A percentile compares a stretch with the other conserved stretches of the same genome.
These are phyloP conservation scores for Crenuchus spilurus DNA, from an alignment of 2,797 vertebrate species.

Conservation along the genomic window DNA sequence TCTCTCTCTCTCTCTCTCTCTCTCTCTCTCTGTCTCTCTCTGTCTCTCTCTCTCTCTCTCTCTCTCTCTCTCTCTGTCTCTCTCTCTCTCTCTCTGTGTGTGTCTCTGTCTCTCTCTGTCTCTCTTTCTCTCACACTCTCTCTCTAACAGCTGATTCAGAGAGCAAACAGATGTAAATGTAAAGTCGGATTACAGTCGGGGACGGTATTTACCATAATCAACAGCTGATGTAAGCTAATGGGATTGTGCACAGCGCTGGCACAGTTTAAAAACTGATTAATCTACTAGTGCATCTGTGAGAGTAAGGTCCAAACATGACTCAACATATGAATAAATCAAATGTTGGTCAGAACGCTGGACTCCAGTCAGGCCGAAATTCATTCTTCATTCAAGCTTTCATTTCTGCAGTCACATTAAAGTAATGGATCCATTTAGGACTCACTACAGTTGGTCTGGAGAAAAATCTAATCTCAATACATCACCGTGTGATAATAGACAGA, in stretches of 20 bases:
- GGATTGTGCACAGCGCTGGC: slow-evolving; percentile 56
- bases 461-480: background rate
- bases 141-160: slow-evolving; percentile 41
- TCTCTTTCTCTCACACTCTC: slow-evolving; percentile 27
- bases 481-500: background rate
- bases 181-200: slow-evolving; percentile 65
- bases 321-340: slow-evolving; percentile 32
- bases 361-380: background rate
- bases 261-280: slow-evolving; percentile 46
- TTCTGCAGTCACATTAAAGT: slow-evolving; percentile 10
- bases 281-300: slow-evolving; percentile 36
- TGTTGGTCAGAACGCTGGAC: slow-evolving; percentile 19
- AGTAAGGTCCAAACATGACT: slow-evolving; percentile 28
- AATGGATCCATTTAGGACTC: slow-evolving; percentile 14
- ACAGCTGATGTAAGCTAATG: slow-evolving; percentile 67
- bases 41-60: background rate
- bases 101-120: background rate
- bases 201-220: slow-evolving; percentile 65
- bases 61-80: slow-evolving; percentile 27
- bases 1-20: background rate
- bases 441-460: background rate
- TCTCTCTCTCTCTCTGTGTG: background rate
- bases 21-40: slow-evolving; percentile 6
- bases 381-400: background rate
- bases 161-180: slow-evolving; percentile 56